Evolutionary conservation across 1,140 invertebrate genomes (phyloP).

Genomic region (Macrobrachium nipponense): DNA sequence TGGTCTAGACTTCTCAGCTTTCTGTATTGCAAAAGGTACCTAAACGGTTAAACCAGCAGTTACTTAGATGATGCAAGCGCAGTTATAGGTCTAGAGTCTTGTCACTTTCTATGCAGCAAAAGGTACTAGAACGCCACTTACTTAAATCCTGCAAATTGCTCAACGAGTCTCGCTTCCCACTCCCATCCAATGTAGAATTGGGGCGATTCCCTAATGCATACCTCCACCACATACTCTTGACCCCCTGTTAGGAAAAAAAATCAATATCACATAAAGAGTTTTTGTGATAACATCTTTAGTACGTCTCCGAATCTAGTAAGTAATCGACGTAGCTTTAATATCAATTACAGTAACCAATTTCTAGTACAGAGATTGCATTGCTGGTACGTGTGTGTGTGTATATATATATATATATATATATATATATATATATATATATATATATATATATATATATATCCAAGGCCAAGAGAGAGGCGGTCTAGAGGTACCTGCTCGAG

Average conservation of each 20-base stretch:
- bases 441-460: too few relatives aligned
- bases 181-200: slow-evolving; percentile 77
- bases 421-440: too few relatives aligned
- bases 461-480: too few relatives aligned
- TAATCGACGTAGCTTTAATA: background rate
- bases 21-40: too few relatives aligned
- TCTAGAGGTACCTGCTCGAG: too few relatives aligned
- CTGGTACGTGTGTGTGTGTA: too few relatives aligned
- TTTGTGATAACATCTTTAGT: background rate
- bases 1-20: too few relatives aligned
- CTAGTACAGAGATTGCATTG: too few relatives aligned
- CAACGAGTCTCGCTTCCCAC: slow-evolving; percentile 78
- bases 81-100: background rate
- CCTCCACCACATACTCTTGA: slow-evolving; percentile 68
- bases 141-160: slow-evolving; percentile 75
- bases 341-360: too few relatives aligned
- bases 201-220: slow-evolving; percentile 73
- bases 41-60: too few relatives aligned
- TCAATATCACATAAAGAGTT: background rate
- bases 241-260: slow-evolving; percentile 25
- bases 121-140: background rate
- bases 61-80: background rate
- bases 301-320: background rate
- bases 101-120: background rate
- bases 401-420: too few relatives aligned